Percentiles rank a stretch among this genome's conserved stretches.
Conservation (phyloP, 92 coral and sea anemone genomes). For the Umimayanthus chanpuru region DNA sequence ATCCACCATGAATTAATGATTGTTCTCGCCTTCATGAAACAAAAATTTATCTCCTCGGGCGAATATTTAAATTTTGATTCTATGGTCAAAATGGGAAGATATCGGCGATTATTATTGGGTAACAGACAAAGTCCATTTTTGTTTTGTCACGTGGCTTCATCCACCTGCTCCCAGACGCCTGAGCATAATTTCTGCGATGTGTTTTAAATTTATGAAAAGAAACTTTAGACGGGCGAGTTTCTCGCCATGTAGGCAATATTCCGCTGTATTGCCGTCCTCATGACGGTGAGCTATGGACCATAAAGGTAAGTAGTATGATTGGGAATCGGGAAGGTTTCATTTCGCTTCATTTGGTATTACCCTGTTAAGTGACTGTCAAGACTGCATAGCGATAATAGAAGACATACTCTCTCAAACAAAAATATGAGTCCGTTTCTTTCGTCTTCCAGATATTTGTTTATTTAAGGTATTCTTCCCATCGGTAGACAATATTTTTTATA, state of each 20-base stretch:
- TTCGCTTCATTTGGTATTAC: not conserved
- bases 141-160: slow-evolving; percentile 74
- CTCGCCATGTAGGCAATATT: slow-evolving; percentile 15
- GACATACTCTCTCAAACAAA: slow-evolving; percentile 16
- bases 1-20: slow-evolving; percentile 14
- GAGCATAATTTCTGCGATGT: slow-evolving; percentile 58
- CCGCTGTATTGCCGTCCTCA: slow-evolving; percentile 16
- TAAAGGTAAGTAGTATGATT: slow-evolving; percentile 9
- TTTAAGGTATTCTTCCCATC: not conserved
- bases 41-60: slow-evolving; percentile 41
- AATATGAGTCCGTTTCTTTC: not conserved
- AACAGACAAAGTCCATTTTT: slow-evolving; percentile 38
- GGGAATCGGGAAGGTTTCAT: not conserved
- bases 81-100: slow-evolving; percentile 36
- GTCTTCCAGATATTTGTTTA: not conserved
- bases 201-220: slow-evolving; percentile 15
- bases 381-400: slow-evolving; percentile 16
- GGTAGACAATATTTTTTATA: not conserved
- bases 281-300: slow-evolving; percentile 28
- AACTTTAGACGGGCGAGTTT: slow-evolving; percentile 34
- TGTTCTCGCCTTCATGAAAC: slow-evolving; percentile 1
- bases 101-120: slow-evolving; percentile 22
- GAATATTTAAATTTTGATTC: slow-evolving; percentile 48
- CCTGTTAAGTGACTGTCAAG: slow-evolving; percentile 25
- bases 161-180: slow-evolving; percentile 77